Evolutionary conservation across 2,113 vertebrate species (phyloP), one percentile per base, ranked within the genome.

Genomic region (Cavia porcellus): DNA sequence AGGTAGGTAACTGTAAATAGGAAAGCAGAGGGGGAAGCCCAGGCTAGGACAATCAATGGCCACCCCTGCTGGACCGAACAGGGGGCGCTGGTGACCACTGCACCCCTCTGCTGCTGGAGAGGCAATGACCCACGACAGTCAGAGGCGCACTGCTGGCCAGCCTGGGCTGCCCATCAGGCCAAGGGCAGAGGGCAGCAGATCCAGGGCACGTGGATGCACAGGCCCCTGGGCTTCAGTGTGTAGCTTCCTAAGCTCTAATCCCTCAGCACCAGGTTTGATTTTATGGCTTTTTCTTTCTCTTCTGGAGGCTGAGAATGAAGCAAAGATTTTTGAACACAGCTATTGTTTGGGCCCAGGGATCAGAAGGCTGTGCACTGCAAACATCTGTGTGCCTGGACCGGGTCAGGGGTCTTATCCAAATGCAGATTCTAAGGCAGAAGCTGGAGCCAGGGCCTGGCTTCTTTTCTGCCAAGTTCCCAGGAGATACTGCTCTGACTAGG

Each of bases 1-100:
- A 99, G 99, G 98, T 99, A 99, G 98, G 98, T 99, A 99, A 99
- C 98, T 98, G 98, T 98, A 98, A 98, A 98, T 98, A 98, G 98
- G 98, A 98, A 98, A 96, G 97, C 98, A 98, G 98, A 98, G 97
- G 96, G 97, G 97, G 85, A 88, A 89, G 83, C 84, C 87, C 90
- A 92, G 95, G 93, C 94, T 77, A 95, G 88, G 90, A 93, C 96
- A 96, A 86, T 89, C 68, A 66, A 94, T 24, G 90, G 83, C 95
- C 87, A 17, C 10, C 82, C 86, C 35, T 96, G 94, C 88, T 92
- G 52, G 0, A 74, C 62, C 86, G 90, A 96, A 94, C 38, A 50
- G 24, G 90, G 90, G 80, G 62, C 82, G 77, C 59, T 80, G 86
- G 93, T 32, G 64, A 52, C 85, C 50, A 87, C 89, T 90, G 74